Evolutionary conservation across 2,888 invertebrate genomes (phyloP).

Genomic region (Oligia latruncula): DNA sequence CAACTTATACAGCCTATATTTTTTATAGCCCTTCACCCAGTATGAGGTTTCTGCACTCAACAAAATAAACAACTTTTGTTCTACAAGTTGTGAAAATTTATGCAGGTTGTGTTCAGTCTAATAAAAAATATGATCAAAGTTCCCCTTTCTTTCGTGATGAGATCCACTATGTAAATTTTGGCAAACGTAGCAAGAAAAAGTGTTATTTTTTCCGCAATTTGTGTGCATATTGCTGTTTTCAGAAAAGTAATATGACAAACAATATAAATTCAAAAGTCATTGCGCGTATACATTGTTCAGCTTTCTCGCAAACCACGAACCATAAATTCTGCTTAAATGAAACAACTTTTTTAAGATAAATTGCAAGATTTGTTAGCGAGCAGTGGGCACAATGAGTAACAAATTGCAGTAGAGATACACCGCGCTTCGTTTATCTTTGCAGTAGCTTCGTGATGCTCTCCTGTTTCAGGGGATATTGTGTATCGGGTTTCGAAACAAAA

Average conservation of each 20-base stretch:
- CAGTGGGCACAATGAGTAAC: slow-evolving; percentile 76
- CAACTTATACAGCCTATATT: slow-evolving; percentile 56
- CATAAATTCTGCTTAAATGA: slow-evolving; percentile 61
- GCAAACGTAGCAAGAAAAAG: slow-evolving; percentile 30
- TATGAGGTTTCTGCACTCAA: slow-evolving; percentile 49
- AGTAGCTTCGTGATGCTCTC: slow-evolving; percentile 66
- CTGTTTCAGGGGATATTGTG: slow-evolving; percentile 58
- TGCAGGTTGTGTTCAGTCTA: slow-evolving; percentile 51
- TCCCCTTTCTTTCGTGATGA: slow-evolving; percentile 47
- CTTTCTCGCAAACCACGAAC: slow-evolving; percentile 22
- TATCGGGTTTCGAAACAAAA: slow-evolving; percentile 60
- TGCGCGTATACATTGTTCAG: slow-evolving; percentile 47
- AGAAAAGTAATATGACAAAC: slow-evolving; percentile 34
- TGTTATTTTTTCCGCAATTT: slow-evolving; percentile 41
- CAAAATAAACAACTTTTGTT: slow-evolving; percentile 65
- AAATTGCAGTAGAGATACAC: slow-evolving; percentile 76
- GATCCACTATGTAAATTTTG: slow-evolving; percentile 51
- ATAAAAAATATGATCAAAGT: slow-evolving; percentile 58
- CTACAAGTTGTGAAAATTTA: slow-evolving; percentile 59
- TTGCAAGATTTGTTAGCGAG: slow-evolving; percentile 63
- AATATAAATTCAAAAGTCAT: slow-evolving; percentile 55
- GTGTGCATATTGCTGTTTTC: slow-evolving; percentile 43
- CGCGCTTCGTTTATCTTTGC: slow-evolving; percentile 69
- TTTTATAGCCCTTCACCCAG: slow-evolving; percentile 48
- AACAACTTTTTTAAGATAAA: slow-evolving; percentile 67